A percentile compares a stretch with the other conserved stretches of the same genome.
Evolutionary conservation across 2,113 vertebrate genomes (phyloP).

Genomic region (Leiothrix lutea): DNA sequence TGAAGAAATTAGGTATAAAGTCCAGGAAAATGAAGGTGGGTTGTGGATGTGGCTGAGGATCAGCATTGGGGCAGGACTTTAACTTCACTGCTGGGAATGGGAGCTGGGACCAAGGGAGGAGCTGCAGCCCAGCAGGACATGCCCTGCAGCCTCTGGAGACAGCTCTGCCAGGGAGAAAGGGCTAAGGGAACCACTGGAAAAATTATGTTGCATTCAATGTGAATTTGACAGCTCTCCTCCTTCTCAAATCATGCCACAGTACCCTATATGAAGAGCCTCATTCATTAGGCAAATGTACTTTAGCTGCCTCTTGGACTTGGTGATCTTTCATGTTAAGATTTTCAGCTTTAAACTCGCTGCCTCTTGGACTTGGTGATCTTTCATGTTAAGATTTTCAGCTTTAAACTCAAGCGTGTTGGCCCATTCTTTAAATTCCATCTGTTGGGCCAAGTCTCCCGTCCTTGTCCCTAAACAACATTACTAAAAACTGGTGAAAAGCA

Average conservation of each 20-base stretch:
- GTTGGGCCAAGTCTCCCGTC: neutral
- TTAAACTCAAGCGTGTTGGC: neutral
- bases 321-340: neutral
- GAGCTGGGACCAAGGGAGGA: neutral
- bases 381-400: neutral
- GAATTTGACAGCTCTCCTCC: neutral
- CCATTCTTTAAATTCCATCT: neutral
- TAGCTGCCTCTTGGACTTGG: neutral
- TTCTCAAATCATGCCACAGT: neutral
- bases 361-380: neutral
- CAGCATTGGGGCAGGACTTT: neutral
- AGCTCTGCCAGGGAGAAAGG: neutral
- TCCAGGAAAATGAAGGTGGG: neutral
- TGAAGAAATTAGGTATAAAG: neutral
- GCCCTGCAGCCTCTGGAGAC: neutral
- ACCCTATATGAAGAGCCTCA: neutral
- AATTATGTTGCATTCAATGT: neutral
- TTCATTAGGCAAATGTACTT: neutral
- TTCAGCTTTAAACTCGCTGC: neutral
- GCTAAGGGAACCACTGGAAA: neutral
- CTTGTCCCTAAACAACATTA: neutral
- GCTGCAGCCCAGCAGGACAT: neutral
- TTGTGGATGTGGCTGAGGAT: neutral
- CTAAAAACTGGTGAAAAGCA: conserved; percentile 31
- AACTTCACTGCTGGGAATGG: neutral